These are phyloP conservation scores for Lepidurus apus DNA, from an alignment of 1,140 invertebrate genomes.

Conservation along the genomic window DNA sequence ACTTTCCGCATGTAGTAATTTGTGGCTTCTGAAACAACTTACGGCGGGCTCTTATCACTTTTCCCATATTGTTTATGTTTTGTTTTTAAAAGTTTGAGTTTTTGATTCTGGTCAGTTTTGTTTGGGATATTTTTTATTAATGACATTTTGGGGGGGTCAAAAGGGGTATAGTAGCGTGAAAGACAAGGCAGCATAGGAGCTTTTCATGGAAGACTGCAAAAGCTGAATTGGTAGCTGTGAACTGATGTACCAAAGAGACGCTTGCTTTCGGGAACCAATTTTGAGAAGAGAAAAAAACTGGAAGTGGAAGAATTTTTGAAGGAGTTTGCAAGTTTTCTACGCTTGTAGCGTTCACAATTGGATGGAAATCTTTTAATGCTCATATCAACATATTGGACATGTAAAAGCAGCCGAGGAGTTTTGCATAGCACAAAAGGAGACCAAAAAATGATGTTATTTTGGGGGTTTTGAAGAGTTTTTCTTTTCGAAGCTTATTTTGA, in stretches of 20 bases:
- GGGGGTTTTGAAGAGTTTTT: background rate
- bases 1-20: background rate
- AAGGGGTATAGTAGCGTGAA: constrained; percentile 18
- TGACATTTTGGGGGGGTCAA: background rate
- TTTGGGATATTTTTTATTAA: background rate
- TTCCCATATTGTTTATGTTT: too few species aligned
- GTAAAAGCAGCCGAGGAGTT: background rate
- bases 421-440: constrained; percentile 12
- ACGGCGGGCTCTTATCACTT: too few species aligned
- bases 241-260: constrained; percentile 13
- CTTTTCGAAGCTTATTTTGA: background rate
- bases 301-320: background rate
- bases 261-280: constrained; percentile 19
- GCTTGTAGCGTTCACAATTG: background rate
- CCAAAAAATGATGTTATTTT: constrained; percentile 5
- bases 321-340: background rate
- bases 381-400: background rate
- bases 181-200: background rate
- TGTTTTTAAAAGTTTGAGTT: constrained; percentile 2
- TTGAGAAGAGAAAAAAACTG: background rate
- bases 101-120: background rate
- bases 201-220: background rate
- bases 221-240: constrained; percentile 18
- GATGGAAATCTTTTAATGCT: constrained; percentile 4
- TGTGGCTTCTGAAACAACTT: background rate